Conservation (phyloP, 2,888 invertebrate genomes). For the Caenorhabditis panamensis region DNA sequence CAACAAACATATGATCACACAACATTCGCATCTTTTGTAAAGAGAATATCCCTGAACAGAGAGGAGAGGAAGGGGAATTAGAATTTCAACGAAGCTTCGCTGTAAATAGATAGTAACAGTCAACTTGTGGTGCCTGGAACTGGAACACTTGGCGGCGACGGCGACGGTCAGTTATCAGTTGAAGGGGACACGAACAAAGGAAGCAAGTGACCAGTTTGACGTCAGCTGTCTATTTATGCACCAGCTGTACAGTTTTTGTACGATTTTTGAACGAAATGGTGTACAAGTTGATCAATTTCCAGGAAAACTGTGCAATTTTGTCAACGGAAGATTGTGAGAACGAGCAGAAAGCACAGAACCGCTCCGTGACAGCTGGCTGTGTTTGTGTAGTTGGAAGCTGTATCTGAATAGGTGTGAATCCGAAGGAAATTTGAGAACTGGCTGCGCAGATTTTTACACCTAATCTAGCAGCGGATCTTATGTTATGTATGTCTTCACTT, state of each 20-base stretch:
- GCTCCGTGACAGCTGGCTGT: too few species aligned
- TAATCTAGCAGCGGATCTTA: too few species aligned
- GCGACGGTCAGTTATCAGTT: slow-evolving; percentile 6
- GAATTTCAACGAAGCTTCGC: too few species aligned
- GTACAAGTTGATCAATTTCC: background rate
- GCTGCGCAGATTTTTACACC: too few species aligned
- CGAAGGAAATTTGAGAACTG: too few species aligned
- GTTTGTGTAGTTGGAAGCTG: too few species aligned
- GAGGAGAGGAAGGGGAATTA: too few species aligned
- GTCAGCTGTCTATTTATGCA: too few species aligned
- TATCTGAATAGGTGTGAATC: too few species aligned
- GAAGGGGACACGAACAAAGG: background rate
- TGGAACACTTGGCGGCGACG: background rate
- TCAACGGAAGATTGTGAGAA: background rate
- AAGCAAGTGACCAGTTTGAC: background rate
- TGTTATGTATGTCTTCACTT: too few species aligned
- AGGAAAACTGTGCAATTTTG: background rate
- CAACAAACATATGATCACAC: slow-evolving; percentile 42
- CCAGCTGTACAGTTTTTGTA: slow-evolving; percentile 9
- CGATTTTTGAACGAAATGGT: background rate
- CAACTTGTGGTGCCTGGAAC: background rate
- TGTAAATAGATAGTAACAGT: background rate
- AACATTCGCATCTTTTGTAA: background rate
- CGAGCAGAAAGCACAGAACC: too few species aligned
- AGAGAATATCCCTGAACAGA: background rate